These are phyloP conservation scores for Agrochola lychnidis DNA, from an alignment of 2,888 invertebrate species.

Conservation along the genomic window DNA sequence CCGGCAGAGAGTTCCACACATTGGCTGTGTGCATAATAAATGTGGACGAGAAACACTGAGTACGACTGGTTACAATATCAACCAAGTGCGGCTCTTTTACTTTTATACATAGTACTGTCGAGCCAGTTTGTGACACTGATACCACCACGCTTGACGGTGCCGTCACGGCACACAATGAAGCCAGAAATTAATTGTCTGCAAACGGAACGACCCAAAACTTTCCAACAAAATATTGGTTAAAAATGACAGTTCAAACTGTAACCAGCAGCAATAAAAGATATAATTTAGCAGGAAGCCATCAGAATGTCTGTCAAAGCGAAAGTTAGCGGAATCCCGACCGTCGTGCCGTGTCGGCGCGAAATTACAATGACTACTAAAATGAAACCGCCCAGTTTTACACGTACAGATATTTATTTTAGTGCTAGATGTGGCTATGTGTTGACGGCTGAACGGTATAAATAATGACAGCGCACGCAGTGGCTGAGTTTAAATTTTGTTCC, in stretches of 20 bases:
- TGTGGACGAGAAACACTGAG: not conserved
- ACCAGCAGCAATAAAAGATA: slow-evolving; percentile 59
- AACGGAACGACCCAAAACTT: slow-evolving; percentile 16
- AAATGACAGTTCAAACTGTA: slow-evolving; percentile 39
- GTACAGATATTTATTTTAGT: slow-evolving; percentile 25
- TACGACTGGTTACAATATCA: not conserved
- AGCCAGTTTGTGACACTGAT: not conserved
- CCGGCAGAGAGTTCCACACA: not conserved
- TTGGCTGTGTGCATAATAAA: not conserved
- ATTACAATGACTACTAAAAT: slow-evolving; percentile 72
- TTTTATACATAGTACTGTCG: not conserved
- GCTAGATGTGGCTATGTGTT: slow-evolving; percentile 50
- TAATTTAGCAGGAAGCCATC: slow-evolving; percentile 65
- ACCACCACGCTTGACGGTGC: not conserved
- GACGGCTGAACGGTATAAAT: not conserved
- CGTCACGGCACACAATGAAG: not conserved
- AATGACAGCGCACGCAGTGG: slow-evolving; percentile 18
- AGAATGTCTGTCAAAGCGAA: slow-evolving; percentile 74
- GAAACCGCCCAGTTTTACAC: slow-evolving; percentile 65
- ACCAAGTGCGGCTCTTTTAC: not conserved
- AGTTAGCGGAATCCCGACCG: slow-evolving; percentile 67
- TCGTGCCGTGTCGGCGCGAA: slow-evolving; percentile 68
- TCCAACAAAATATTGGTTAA: slow-evolving; percentile 32
- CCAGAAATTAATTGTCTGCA: slow-evolving; percentile 20
- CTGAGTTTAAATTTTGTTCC: slow-evolving; percentile 1